phyloP scores from a whole-genome alignment of 2,113 vertebrate species.

The Elephantulus edwardii region DNA sequence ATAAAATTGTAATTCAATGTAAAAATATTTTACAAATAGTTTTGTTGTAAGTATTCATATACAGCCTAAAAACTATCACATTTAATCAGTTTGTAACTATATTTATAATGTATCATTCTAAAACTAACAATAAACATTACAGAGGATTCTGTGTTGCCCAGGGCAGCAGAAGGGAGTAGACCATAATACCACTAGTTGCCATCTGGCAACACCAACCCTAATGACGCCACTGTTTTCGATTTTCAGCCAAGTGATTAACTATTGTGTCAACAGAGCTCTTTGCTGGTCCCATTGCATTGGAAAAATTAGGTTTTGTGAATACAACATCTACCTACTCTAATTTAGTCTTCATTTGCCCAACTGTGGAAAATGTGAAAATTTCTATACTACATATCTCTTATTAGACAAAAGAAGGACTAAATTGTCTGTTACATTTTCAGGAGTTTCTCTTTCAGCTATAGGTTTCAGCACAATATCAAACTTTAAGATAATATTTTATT shows the following conservation, averaged over 20 bases:
- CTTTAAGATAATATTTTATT: not conserved
- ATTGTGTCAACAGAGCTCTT: not conserved
- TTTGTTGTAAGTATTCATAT: not conserved
- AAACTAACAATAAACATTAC: not conserved
- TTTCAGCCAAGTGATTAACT: not conserved
- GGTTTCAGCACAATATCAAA: not conserved
- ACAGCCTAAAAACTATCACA: not conserved
- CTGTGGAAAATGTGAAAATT: not conserved
- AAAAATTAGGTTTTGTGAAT: not conserved
- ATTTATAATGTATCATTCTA: not conserved
- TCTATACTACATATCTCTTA: too few relatives aligned
- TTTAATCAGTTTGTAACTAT: not conserved
- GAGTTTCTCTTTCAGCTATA: not conserved
- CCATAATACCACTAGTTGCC: not conserved
- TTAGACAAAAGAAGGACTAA: conserved; percentile 19
- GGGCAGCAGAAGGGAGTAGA: too few relatives aligned
- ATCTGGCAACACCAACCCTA: not conserved
- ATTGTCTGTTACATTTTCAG: conserved; percentile 5
- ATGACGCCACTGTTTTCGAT: not conserved
- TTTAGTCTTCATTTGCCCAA: not conserved
- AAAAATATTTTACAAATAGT: not conserved
- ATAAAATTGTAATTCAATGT: not conserved
- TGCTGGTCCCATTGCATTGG: not conserved
- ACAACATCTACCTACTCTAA: not conserved
- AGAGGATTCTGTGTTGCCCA: not conserved